Conservation (phyloP, 2,797 vertebrate genomes). For the Myripristis murdjan region DNA sequence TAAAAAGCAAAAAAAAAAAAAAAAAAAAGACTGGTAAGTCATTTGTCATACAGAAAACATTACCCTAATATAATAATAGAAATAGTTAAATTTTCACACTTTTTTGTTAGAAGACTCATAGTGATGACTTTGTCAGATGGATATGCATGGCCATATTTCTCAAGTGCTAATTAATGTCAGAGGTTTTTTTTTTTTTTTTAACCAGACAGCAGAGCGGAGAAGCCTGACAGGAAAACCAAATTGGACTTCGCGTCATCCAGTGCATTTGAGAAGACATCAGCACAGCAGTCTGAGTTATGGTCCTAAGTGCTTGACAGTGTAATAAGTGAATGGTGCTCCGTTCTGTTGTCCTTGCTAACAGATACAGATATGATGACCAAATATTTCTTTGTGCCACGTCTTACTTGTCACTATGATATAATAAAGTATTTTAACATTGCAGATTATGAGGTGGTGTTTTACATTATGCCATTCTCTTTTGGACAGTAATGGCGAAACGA, state of each 20-base stretch:
- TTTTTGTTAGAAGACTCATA: too few relatives aligned
- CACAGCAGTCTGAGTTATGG: slow-evolving; percentile 1
- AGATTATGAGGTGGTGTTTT: slow-evolving; percentile 1
- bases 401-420: slow-evolving; percentile 23
- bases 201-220: slow-evolving; percentile 4
- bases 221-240: slow-evolving; percentile 6
- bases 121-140: not conserved
- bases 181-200: too few relatives aligned
- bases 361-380: not conserved
- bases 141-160: slow-evolving; percentile 5
- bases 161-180: not conserved
- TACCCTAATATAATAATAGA: too few relatives aligned
- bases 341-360: not conserved
- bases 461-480: not conserved
- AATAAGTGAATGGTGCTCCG: not conserved
- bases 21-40: too few relatives aligned
- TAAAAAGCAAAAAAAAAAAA: too few relatives aligned
- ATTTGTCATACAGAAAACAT: too few relatives aligned
- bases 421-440: slow-evolving; percentile 48
- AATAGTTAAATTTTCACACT: too few relatives aligned
- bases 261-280: not conserved
- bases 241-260: not conserved
- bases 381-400: slow-evolving; percentile 1
- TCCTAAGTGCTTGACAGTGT: not conserved
- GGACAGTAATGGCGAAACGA: not conserved